phyloP scores from a whole-genome alignment of 1,140 invertebrate genomes.

The Stegodyphus dumicola region DNA sequence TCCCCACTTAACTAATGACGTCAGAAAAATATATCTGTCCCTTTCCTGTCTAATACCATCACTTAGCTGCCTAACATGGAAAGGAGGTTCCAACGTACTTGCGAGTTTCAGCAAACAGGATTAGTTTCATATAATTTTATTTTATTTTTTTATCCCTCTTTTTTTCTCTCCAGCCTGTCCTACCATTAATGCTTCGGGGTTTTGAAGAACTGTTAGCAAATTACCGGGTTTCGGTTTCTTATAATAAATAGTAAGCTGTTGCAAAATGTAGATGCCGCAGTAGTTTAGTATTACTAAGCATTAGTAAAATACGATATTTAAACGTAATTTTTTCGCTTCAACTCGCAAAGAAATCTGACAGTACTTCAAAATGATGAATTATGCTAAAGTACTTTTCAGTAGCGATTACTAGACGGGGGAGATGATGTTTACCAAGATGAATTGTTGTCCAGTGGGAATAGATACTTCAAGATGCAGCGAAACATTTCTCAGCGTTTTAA shows the following conservation, averaged over 20 bases:
- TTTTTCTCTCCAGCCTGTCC: conserved; percentile 3
- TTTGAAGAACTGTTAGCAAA: conserved; percentile 32
- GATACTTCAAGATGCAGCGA: too few relatives aligned
- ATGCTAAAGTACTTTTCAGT: too few relatives aligned
- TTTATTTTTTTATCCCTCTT: conserved; percentile 29
- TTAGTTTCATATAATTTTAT: conserved; percentile 47
- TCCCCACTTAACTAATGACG: conserved; percentile 36
- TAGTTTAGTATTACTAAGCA: too few relatives aligned
- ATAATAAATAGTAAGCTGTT: neutral
- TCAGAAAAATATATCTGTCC: conserved; percentile 1
- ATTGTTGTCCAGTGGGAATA: too few relatives aligned
- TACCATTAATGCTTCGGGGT: conserved; percentile 14
- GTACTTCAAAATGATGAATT: too few relatives aligned
- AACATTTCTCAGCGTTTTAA: too few relatives aligned
- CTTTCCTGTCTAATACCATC: conserved; percentile 30
- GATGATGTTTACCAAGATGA: too few relatives aligned
- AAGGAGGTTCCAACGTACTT: conserved; percentile 19
- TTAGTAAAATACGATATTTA: too few relatives aligned
- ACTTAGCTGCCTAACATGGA: conserved; percentile 14
- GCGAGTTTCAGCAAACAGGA: conserved; percentile 44
- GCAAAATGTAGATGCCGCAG: too few relatives aligned
- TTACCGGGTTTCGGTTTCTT: conserved; percentile 1
- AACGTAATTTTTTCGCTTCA: too few relatives aligned
- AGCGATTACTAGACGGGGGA: too few relatives aligned
- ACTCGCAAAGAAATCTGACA: too few relatives aligned